phyloP scores from a whole-genome alignment of 2,888 invertebrate species.

The Nemapogon koenigi region DNA sequence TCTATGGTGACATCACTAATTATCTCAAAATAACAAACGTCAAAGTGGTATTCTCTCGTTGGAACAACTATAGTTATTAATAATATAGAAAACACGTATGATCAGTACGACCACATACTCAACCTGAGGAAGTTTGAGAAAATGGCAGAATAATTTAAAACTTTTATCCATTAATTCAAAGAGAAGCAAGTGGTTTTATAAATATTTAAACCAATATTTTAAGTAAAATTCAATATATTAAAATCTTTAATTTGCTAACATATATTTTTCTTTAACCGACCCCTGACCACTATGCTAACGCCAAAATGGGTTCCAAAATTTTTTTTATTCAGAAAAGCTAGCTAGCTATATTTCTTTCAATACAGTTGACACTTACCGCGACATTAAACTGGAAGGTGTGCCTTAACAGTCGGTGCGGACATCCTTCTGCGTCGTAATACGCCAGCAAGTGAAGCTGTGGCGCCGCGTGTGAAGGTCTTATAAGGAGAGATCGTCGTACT shows the following conservation, averaged over 20 bases:
- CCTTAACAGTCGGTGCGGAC: conserved; percentile 30
- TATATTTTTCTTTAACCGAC: not conserved
- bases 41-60: too few relatives aligned
- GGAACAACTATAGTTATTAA: too few relatives aligned
- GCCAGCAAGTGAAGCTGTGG: conserved; percentile 34
- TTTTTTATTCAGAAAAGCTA: not conserved
- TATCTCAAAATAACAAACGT: too few relatives aligned
- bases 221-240: too few relatives aligned
- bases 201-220: too few relatives aligned
- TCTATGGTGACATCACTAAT: too few relatives aligned
- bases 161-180: not conserved
- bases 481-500: conserved; percentile 25
- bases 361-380: conserved; percentile 29
- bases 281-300: not conserved
- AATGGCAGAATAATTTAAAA: not conserved
- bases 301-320: not conserved
- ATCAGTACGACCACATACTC: too few relatives aligned
- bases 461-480: conserved; percentile 31
- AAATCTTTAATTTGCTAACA: too few relatives aligned
- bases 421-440: conserved; percentile 34
- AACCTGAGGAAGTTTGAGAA: too few relatives aligned
- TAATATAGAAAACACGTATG: too few relatives aligned
- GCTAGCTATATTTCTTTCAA: not conserved
- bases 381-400: conserved; percentile 40
- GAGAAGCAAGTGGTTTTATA: too few relatives aligned